Evolutionary conservation across 1,140 invertebrate genomes (phyloP), one percentile per base, ranked within the genome.

Genomic region (Ganaspis sp.): DNA sequence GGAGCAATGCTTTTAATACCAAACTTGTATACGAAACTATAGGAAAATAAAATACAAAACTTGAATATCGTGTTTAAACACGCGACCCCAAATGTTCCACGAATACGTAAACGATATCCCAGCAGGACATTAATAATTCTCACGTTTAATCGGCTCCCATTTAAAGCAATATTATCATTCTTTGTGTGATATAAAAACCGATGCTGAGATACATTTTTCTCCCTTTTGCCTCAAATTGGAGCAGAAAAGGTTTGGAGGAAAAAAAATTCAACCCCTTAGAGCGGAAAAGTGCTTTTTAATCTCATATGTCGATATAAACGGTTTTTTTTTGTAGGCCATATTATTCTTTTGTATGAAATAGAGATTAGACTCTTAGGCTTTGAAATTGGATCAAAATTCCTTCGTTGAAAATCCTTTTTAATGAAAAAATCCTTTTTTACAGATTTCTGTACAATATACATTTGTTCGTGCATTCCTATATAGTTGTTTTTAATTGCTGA

Each of bases 101-200:
- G 49, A 54, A 21, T 23, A 64, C 26, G 54, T 64, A 64, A 64
- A 17, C 45, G 54, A 64, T 64, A 64, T 64, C 54, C 11, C 54
- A 64, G 54, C 54, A 64, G 54, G 54, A 64, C 21, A 64, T 64
- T 64, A 64, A 64, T 64, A 64, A 23, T 64, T 64, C 54, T 64
- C 21, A 9, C 4, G 26, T 64, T 26, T 26, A 64, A 64, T 64
- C 54, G 21, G 23, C 26, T 64, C 54, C 12, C 12, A 11, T 26
- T 21, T 23, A 54, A 54, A 19, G 9, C 19, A 21, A 23, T 6
- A 54, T 54, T 54, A 54, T 3, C 11, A 26, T 45, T 45, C 54
- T 64, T 26, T 64, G 54, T 64, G 21, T 26, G 17, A 21, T 19
- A 23, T 54, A 23, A 54, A 54, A 23, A 53, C 15, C 19, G 53